Base-by-base conservation (phyloP, 2,797 vertebrate genomes). In the Heterohyrax brucei region DNA sequence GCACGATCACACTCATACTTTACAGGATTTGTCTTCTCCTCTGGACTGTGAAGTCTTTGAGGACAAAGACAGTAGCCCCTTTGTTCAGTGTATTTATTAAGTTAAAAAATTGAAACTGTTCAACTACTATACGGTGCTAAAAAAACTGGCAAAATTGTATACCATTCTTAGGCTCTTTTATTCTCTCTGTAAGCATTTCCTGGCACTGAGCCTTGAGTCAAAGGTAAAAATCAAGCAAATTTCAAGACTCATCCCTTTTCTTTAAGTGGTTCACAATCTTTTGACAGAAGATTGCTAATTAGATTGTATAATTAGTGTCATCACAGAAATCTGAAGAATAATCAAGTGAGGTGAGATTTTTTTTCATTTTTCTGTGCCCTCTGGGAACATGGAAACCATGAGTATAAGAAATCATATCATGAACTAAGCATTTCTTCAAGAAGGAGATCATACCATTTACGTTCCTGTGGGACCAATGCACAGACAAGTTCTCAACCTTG, bases 331-430 rank as follows among this genome's bases (percentile, higher is more conserved):
- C 75, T 97, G 95, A 96, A 95, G 89, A 97, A 95, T 95, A 90
- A 96, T 87, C 89, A 93, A 94, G 75, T 82, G 89, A 97, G 91
- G 94, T 95, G 95, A 97, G 94, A 89, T 89, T 95, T 96, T 97
- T 95, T 96, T 97, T 97, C 97, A 97, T 96, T 97, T 97, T 94
- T 83, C 59, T 56, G 18, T 70, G 56, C 89, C 80, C 94, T 96
- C 84, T 97, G 91, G 75, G 91, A 78, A 77, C 75, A 89, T 19
- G 18, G 87, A 91, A 92, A 95, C 75, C 50, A 79, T 62, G 28
- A 46, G 50, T 81, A 44, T 78, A n/a, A 22, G 26, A 72, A 30
- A 72, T 18, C 28, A 22, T 24, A 53, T 70, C 19, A 28, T n/a
- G 59, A 81, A 68, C 62, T 91, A 89, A 95, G 53, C 82, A 90